Conservation (phyloP, 2,113 vertebrate genomes). For the Cromileptes altivelis region DNA sequence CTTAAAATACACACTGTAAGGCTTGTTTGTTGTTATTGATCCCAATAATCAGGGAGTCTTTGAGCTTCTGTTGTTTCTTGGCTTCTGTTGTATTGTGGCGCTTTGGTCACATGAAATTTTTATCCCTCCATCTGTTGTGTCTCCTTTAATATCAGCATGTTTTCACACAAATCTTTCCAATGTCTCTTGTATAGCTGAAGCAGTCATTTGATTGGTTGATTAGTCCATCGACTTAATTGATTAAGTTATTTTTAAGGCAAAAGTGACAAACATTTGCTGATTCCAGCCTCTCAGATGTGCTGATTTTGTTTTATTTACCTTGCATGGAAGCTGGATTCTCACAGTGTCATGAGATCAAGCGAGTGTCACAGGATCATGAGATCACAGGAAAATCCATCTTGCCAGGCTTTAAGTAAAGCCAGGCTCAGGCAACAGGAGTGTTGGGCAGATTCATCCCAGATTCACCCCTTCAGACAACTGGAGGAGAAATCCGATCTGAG, state of each 20-base stretch:
- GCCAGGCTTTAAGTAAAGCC: no score
- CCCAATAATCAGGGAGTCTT: conserved; percentile 5
- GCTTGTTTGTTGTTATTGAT: conserved; percentile 55
- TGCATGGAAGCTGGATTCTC: no score
- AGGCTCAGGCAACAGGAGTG: no score
- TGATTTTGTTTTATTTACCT: not conserved
- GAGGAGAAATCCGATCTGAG: no score
- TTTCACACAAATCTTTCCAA: not conserved
- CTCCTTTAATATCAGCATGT: not conserved
- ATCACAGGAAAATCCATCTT: no score
- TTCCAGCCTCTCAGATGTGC: not conserved
- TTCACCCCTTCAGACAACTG: no score
- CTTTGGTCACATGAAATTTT: not conserved
- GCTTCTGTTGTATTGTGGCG: not conserved
- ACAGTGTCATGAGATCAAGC: no score
- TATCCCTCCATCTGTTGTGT: conserved; percentile 20
- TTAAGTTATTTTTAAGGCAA: not conserved
- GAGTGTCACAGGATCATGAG: no score
- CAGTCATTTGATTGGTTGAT: not conserved
- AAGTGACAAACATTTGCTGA: not conserved
- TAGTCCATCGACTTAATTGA: not conserved
- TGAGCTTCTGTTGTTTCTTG: conserved; percentile 17
- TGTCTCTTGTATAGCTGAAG: not conserved
- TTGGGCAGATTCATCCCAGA: no score
- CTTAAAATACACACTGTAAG: conserved; percentile 33